Percentiles rank a stretch among this genome's conserved stretches.
These are phyloP conservation scores for Lamproptera curius DNA, from an alignment of 2,888 invertebrate species.

Conservation along the genomic window DNA sequence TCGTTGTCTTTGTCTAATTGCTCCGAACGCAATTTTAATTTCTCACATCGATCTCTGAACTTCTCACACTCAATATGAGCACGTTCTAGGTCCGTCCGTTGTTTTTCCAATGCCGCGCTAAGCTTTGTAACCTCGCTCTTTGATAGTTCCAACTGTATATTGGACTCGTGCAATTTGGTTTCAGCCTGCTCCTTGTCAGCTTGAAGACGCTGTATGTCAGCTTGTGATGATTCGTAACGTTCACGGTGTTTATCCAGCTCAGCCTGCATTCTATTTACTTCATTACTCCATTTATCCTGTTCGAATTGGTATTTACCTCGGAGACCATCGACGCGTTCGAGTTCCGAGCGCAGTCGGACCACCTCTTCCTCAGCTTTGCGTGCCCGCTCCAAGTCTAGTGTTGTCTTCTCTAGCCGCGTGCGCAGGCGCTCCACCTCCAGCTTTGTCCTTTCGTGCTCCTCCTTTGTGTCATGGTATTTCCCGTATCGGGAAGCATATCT, in stretches of 20 bases:
- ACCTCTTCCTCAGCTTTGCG: slow-evolving; percentile 84
- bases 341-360: slow-evolving; percentile 81
- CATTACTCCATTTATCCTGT: slow-evolving; percentile 75
- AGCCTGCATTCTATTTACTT: slow-evolving; percentile 87
- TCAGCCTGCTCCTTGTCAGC: slow-evolving; percentile 84
- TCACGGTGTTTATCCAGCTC: slow-evolving; percentile 87
- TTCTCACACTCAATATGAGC: slow-evolving; percentile 94
- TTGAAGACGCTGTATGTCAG: slow-evolving; percentile 83
- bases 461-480: slow-evolving; percentile 87
- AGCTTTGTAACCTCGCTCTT: slow-evolving; percentile 88
- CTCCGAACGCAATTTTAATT: slow-evolving; percentile 85
- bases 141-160: slow-evolving; percentile 88
- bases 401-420: slow-evolving; percentile 88
- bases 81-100: slow-evolving; percentile 87
- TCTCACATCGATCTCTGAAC: slow-evolving; percentile 91
- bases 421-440: slow-evolving; percentile 89
- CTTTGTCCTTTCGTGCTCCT: slow-evolving; percentile 87
- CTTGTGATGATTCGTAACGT: slow-evolving; percentile 85
- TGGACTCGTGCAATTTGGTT: slow-evolving; percentile 84
- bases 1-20: slow-evolving; percentile 81
- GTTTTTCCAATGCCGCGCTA: slow-evolving; percentile 86
- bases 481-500: slow-evolving; percentile 84
- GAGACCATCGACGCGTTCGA: slow-evolving; percentile 86
- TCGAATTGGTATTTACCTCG: slow-evolving; percentile 79
- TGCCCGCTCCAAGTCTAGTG: slow-evolving; percentile 87